Evolutionary conservation across 2,113 vertebrate genomes (phyloP), one percentile per base, ranked within the genome.

Genomic region (Alouatta palliata): DNA sequence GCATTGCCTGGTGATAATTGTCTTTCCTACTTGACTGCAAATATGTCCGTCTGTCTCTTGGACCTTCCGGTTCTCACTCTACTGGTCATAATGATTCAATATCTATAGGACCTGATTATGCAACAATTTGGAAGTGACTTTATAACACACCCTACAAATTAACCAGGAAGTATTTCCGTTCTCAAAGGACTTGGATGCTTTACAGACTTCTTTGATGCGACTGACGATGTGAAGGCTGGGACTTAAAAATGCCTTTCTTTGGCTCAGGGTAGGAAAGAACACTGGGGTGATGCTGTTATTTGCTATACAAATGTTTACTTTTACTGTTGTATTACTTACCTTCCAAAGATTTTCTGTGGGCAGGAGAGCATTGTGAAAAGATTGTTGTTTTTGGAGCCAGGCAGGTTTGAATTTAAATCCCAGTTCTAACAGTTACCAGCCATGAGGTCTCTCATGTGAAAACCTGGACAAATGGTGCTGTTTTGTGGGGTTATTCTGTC

Each of bases 311-410:
- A 90, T 96, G 56, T 73, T 80, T 96, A 80, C 47, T 95, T 94
- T 92, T 64, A 86, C 97, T 93, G 54, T 96, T 96, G 96, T 95
- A 45, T 84, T 80, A 82, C 49, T 96, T 76, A 85, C 37, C 90
- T 96, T 90, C 87, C 64, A 75, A 87, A 95, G 71, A 37, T 73
- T 93, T 95, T 93, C 90, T 77, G 45, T 90, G 80, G 85, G 75
- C 81, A 66, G n/a, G 45, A 86, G 82, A 94, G 40, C 61, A 56
- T 68, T 87, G 81, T 92, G 87, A 80, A 84, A 86, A 88, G 37
- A 79, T 80, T 35, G 37, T 79, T 97, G 81, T 76, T 93, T 97
- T 94, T 95, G 68, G 82, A 95, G 80, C 52, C 87, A 80, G 90
- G 37, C 21, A 96, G 64, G 92, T 54, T 76, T 93, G 47, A 76